Evolutionary conservation across 2,888 invertebrate genomes (phyloP).

Genomic region (Caenorhabditis doughertyi): DNA sequence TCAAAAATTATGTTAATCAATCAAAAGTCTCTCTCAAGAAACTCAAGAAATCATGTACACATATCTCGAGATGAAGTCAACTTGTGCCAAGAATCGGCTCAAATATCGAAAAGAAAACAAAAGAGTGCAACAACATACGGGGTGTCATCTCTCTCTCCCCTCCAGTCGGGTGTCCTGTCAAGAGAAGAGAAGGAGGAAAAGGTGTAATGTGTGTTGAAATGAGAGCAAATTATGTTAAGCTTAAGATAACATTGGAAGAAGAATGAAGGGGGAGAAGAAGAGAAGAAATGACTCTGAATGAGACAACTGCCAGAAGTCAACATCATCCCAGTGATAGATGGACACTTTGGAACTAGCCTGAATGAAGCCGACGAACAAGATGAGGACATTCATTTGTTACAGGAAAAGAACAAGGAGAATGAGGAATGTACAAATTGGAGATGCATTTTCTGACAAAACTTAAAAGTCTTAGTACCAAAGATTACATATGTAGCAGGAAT

Average conservation of each 20-base stretch:
- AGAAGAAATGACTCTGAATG: conserved; percentile 6
- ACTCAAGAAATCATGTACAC: background rate
- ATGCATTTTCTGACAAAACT: too few relatives aligned
- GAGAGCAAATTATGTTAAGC: conserved; percentile 66
- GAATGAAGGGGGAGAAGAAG: conserved; percentile 35
- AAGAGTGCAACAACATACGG: background rate
- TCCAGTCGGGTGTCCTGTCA: conserved; percentile 12
- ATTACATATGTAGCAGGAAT: too few relatives aligned
- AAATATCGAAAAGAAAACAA: conserved; percentile 52
- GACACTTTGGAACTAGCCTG: conserved; percentile 3
- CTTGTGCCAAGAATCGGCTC: conserved; percentile 53
- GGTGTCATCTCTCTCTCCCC: background rate
- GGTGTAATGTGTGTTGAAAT: conserved; percentile 63
- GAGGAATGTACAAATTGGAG: too few relatives aligned
- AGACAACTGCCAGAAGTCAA: conserved; percentile 57
- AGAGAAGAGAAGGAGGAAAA: conserved; percentile 13
- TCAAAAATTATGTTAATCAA: conserved; percentile 32
- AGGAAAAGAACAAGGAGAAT: background rate
- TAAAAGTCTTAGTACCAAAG: too few relatives aligned
- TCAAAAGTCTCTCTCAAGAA: conserved; percentile 28
- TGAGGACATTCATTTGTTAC: conserved; percentile 1
- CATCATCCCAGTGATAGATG: conserved; percentile 44
- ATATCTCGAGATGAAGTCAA: conserved; percentile 11
- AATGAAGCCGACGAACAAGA: too few relatives aligned
- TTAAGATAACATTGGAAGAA: conserved; percentile 71